Base-by-base conservation (phyloP, 2,888 invertebrate genomes). In the Plemyria rubiginata region DNA sequence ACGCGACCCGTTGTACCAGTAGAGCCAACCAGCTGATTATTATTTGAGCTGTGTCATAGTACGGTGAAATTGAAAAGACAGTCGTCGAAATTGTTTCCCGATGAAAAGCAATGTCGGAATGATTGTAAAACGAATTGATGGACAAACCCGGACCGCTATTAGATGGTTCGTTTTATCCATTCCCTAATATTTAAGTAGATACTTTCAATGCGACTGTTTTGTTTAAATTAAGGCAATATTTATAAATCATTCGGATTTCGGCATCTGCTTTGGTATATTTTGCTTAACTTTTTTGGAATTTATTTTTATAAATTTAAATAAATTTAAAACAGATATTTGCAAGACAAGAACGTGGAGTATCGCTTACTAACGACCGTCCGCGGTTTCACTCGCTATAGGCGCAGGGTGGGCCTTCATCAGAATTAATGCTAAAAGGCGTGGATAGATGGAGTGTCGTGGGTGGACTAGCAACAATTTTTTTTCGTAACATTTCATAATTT, bases 41-140 rank as follows among this genome's bases (percentile, higher is more conserved):
- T 7, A 13, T 54, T 36, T 52, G 0, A 45, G 45, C 62, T 59
- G 40, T 46, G 45, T 0, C n/a, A 51, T 59, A 51, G 50, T 52
- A 50, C 61, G 54, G 57, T 75, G 66, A 62, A 73, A 73, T 72
- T 67, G 75, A 77, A 72, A 73, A 73, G 74, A 72, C 73, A 69
- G 71, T 71, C 51, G 54, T 38, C 68, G 68, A 75, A 79, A 82
- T 80, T 76, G 79, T 76, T 82, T 84, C 75, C 75, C 79, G 78
- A 78, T 81, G 77, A 75, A 77, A 67, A 80, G 76, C 77, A 78
- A 82, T 82, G 71, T 70, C 72, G 72, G 74, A 76, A 77, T 76
- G 75, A 79, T 74, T 70, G 72, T 68, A 64, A 76, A 76, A 70
- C 68, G 67, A 77, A 74, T 77, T 71, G 73, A 70, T 71, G 70